These are phyloP conservation scores for Metallyticus violacea DNA, from an alignment of 2,888 invertebrate genomes.

Conservation along the genomic window DNA sequence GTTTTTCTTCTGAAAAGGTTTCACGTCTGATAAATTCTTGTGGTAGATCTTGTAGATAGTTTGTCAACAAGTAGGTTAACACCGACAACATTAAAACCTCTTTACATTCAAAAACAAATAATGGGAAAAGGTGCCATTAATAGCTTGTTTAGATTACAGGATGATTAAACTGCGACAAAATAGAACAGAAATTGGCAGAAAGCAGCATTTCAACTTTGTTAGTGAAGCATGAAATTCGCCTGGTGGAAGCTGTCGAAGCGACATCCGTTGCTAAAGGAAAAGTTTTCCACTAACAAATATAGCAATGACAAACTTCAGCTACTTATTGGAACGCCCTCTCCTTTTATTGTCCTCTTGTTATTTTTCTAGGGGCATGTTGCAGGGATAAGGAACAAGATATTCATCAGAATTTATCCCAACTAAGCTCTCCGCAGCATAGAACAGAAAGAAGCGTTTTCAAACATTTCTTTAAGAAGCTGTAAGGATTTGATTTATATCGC, in stretches of 20 bases:
- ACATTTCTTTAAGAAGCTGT: background rate
- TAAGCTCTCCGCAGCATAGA: background rate
- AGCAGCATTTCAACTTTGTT: too few species aligned
- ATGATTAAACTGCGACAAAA: too few species aligned
- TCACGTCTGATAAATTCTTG: too few species aligned
- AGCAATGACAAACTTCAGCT: background rate
- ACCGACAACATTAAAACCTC: too few species aligned
- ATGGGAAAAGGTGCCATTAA: too few species aligned
- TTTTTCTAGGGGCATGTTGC: background rate
- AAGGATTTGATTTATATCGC: background rate
- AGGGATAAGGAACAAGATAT: background rate
- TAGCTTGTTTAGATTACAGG: too few species aligned
- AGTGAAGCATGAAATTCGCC: background rate
- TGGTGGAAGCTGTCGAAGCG: background rate
- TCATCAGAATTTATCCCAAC: background rate
- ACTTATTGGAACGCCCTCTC: background rate
- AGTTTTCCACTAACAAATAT: background rate
- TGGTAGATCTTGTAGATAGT: too few species aligned
- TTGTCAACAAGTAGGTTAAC: too few species aligned
- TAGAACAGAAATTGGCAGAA: background rate
- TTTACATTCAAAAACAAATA: too few species aligned
- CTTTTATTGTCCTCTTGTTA: background rate
- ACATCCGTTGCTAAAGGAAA: background rate
- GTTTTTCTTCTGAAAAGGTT: too few species aligned
- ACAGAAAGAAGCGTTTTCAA: background rate